These are phyloP conservation scores for Drosophila emarginata DNA, from an alignment of 2,888 invertebrate species.

Conservation along the genomic window DNA sequence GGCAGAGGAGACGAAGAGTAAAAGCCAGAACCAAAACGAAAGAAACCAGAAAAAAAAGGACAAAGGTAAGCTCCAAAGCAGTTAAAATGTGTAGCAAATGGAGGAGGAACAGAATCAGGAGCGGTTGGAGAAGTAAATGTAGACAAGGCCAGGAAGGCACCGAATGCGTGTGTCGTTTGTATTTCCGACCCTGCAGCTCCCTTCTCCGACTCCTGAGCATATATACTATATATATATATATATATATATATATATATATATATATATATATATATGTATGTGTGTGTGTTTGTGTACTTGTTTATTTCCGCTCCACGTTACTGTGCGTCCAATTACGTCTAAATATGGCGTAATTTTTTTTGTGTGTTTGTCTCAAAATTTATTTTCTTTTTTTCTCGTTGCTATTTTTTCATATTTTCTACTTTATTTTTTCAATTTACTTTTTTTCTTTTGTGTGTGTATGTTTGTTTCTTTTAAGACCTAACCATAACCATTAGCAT, in stretches of 20 bases:
- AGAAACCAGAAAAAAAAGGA: constrained; percentile 1
- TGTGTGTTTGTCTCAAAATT: neutral
- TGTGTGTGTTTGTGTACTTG: constrained; percentile 30
- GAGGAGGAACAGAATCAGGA: neutral
- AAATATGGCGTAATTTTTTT: constrained; percentile 21
- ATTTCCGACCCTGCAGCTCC: neutral
- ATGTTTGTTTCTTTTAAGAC: neutral
- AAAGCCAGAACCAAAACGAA: neutral
- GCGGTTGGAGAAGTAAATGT: constrained; percentile 33
- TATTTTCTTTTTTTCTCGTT: neutral
- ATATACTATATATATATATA: constrained; percentile 13
- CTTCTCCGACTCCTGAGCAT: neutral
- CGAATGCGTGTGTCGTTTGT: constrained; percentile 37
- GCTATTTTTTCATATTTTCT: constrained; percentile 14
- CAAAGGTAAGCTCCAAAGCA: constrained; percentile 6
- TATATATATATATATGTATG: constrained; percentile 11
- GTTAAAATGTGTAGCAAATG: neutral
- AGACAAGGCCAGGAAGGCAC: constrained; percentile 31
- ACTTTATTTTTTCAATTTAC: constrained; percentile 11
- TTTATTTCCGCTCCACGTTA: constrained; percentile 39
- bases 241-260: constrained; percentile 14
- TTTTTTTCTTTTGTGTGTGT: neutral
- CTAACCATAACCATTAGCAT: constrained; percentile 42
- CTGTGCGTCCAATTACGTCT: constrained; percentile 26
- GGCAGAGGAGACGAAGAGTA: neutral